phyloP scores from a whole-genome alignment of 2,888 invertebrate species.

The Athrips mouffetella region DNA sequence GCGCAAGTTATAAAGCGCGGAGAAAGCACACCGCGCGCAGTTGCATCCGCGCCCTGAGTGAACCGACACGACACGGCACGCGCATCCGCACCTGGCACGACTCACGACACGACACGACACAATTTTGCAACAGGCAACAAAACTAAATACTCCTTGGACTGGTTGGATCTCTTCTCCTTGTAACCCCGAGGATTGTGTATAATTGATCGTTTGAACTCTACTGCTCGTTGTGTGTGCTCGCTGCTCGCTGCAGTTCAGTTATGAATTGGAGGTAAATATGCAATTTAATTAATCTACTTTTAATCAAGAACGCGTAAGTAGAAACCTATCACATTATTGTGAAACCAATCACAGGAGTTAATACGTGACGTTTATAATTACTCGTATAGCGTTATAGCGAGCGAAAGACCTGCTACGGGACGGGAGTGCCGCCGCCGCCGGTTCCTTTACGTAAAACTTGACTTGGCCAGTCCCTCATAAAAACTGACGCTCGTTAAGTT shows the following conservation, averaged over 20 bases:
- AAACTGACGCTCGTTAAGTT: no score
- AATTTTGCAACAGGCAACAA: background rate
- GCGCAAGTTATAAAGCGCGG: conserved; percentile 68
- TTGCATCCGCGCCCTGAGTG: conserved; percentile 35
- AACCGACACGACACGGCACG: conserved; percentile 30
- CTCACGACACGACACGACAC: conserved; percentile 14
- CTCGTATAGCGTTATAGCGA: no score
- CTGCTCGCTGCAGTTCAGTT: background rate
- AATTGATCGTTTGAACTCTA: background rate
- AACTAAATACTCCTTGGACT: background rate
- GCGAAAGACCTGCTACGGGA: no score
- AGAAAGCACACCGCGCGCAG: conserved; percentile 66
- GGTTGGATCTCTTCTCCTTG: background rate
- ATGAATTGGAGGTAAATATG: conserved; percentile 6
- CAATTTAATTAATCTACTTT: background rate
- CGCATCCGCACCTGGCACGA: conserved; percentile 36
- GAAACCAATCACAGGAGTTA: conserved; percentile 3
- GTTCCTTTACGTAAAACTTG: no score
- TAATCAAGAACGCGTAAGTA: no score
- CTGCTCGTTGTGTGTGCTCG: background rate
- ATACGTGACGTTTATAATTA: no score
- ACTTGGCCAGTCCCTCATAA: no score
- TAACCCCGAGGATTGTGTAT: background rate
- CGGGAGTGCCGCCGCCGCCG: no score
- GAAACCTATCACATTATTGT: background rate